A percentile compares a stretch with the other conserved stretches of the same genome.
Evolutionary conservation across 2,888 invertebrate species (phyloP).

Genomic region (Lithophane leautieri): DNA sequence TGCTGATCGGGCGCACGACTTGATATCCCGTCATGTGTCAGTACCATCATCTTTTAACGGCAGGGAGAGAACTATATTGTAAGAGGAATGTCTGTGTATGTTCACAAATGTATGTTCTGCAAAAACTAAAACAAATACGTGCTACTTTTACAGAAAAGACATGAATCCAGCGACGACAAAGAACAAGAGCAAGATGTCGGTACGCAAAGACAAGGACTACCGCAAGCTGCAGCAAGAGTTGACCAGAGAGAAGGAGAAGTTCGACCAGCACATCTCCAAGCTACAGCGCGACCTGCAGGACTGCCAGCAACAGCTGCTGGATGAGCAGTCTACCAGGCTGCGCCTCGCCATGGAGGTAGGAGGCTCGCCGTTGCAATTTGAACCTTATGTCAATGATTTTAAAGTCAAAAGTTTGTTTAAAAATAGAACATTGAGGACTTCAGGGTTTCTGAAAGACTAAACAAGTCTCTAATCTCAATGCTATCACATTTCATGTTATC

Average conservation of each 20-base stretch:
- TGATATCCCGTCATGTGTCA: too few species aligned
- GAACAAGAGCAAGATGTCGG: constrained; percentile 95
- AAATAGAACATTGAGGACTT: not conserved
- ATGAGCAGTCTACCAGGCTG: constrained; percentile 93
- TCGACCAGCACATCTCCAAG: constrained; percentile 95
- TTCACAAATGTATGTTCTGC: not conserved
- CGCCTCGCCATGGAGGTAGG: constrained; percentile 96
- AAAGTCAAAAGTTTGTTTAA: not conserved
- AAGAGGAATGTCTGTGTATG: not conserved
- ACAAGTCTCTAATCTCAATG: not conserved
- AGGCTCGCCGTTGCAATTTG: not conserved
- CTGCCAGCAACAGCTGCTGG: constrained; percentile 93
- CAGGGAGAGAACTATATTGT: not conserved
- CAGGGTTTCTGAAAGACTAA: not conserved
- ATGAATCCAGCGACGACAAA: constrained; percentile 93
- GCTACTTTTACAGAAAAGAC: constrained; percentile 81
- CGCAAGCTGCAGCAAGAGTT: constrained; percentile 98
- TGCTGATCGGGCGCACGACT: too few species aligned
- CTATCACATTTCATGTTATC: not conserved
- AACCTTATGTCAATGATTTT: not conserved
- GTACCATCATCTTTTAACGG: not conserved
- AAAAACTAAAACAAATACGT: not conserved
- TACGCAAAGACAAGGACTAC: constrained; percentile 98
- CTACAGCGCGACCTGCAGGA: constrained; percentile 97
- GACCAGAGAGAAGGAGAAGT: constrained; percentile 98